Conservation (phyloP, 2,888 invertebrate genomes). For the Sycophila texana region DNA sequence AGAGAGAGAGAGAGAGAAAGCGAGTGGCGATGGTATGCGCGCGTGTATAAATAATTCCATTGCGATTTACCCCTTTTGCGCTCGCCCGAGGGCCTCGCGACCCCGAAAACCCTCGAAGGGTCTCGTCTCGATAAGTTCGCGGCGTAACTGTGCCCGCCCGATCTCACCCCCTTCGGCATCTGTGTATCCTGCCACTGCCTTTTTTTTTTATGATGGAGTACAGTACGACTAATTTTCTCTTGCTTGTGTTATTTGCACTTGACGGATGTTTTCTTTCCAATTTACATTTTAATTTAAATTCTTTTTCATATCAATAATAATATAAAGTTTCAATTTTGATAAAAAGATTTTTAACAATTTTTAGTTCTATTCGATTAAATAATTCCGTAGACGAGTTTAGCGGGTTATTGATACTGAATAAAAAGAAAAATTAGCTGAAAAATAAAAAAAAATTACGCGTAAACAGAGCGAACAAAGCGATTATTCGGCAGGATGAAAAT, state of each 20-base stretch:
- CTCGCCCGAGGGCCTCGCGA: conserved; percentile 57
- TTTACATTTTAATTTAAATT: too few species aligned
- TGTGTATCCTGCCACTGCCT: conserved; percentile 1
- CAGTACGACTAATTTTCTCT: neutral
- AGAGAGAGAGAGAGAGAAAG: too few species aligned
- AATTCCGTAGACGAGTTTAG: too few species aligned
- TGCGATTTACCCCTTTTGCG: conserved; percentile 68
- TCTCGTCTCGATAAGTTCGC: conserved; percentile 30
- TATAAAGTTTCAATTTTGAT: too few species aligned
- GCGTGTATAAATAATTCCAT: conserved; percentile 70
- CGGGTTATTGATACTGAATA: too few species aligned
- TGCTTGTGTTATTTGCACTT: neutral
- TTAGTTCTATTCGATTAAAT: too few species aligned
- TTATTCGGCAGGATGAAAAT: too few species aligned
- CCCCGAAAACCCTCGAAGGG: conserved; percentile 42
- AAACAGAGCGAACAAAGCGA: too few species aligned
- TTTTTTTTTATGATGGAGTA: neutral
- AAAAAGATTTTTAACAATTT: too few species aligned
- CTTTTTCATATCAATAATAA: neutral
- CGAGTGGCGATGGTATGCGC: conserved; percentile 28
- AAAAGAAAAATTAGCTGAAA: too few species aligned
- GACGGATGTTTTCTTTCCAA: neutral
- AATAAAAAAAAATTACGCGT: too few species aligned
- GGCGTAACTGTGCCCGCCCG: neutral
- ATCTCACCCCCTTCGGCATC: conserved; percentile 24